These are phyloP conservation scores for Balaeniceps rex DNA, from an alignment of 2,113 vertebrate genomes.

Conservation along the genomic window DNA sequence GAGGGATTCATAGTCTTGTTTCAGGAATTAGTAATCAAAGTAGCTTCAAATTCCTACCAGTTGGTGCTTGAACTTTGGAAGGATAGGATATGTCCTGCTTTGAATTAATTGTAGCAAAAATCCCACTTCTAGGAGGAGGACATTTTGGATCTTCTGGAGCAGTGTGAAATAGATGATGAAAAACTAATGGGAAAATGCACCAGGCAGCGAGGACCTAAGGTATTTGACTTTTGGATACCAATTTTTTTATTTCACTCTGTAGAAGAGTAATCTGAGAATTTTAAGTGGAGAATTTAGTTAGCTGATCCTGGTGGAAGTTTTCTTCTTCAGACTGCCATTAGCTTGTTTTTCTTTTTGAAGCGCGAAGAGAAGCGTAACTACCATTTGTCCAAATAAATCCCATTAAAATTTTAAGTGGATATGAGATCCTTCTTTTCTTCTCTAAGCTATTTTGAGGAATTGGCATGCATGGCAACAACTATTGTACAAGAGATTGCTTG, in stretches of 20 bases:
- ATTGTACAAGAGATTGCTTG: background rate
- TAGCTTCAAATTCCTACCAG: background rate
- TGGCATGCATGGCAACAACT: background rate
- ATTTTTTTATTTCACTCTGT: background rate
- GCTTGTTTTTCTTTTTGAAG: background rate
- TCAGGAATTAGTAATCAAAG: background rate
- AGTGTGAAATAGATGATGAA: slow-evolving; percentile 96
- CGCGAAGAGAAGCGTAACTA: background rate
- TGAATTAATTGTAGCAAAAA: background rate
- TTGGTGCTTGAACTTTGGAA: background rate
- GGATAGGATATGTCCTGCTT: background rate
- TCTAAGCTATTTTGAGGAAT: background rate
- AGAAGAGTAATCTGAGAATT: background rate
- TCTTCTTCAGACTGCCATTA: background rate
- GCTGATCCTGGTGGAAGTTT: background rate
- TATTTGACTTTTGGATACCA: slow-evolving; percentile 10
- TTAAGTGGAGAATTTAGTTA: background rate
- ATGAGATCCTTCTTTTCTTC: background rate
- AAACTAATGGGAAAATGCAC: slow-evolving; percentile 91
- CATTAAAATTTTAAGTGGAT: background rate
- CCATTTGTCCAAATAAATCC: background rate
- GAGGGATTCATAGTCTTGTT: background rate
- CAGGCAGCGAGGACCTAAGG: slow-evolving; percentile 83
- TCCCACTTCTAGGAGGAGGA: slow-evolving; percentile 88
- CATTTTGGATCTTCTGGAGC: slow-evolving; percentile 95